These are phyloP conservation scores for Drosophila neoperkinsi DNA, from an alignment of 2,888 invertebrate species.

Conservation along the genomic window DNA sequence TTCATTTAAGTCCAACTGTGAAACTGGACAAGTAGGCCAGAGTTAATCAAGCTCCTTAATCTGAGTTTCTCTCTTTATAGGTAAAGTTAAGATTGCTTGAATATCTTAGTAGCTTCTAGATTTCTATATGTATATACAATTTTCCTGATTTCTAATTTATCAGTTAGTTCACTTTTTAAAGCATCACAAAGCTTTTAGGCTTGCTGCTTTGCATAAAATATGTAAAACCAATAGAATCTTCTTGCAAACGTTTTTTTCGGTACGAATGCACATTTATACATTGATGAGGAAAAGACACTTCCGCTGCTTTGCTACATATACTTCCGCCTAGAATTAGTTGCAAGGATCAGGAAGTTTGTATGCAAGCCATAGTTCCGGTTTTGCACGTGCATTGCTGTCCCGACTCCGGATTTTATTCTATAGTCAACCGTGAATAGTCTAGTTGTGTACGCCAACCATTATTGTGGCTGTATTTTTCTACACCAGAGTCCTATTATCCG, in stretches of 20 bases:
- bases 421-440: not conserved
- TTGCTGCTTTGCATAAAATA: not conserved
- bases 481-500: not conserved
- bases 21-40: not conserved
- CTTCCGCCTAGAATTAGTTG: not conserved
- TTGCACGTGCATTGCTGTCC: not conserved
- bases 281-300: not conserved
- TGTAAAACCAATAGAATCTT: not conserved
- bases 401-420: not conserved
- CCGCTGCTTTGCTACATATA: not conserved
- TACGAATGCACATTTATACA: not conserved
- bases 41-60: not conserved
- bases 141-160: not conserved
- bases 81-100: not conserved
- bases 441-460: not conserved
- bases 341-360: slow-evolving; percentile 4
- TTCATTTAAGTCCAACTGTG: not conserved
- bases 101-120: not conserved
- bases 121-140: not conserved
- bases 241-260: not conserved
- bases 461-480: not conserved
- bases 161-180: not conserved
- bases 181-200: not conserved
- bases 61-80: not conserved
- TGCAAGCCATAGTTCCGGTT: slow-evolving; percentile 3